These are phyloP conservation scores for Patiria pectinifera DNA, from an alignment of 53 echinoderm and acorn worm species.

Conservation along the genomic window DNA sequence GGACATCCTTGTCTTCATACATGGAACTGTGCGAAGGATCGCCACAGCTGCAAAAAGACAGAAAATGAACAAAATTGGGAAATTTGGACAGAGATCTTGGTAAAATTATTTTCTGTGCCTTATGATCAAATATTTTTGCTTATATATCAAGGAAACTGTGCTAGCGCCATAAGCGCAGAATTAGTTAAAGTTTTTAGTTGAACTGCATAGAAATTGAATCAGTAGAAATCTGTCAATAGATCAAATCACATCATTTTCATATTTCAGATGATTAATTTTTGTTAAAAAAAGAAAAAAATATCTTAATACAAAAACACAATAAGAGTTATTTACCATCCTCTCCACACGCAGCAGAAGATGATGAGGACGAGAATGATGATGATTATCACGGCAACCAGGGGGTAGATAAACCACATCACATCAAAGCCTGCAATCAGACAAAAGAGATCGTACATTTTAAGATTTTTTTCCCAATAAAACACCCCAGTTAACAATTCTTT, in stretches of 20 bases:
- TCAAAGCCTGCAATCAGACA: conserved; percentile 49
- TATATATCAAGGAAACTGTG: too few relatives aligned
- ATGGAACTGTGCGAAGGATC: conserved; percentile 48
- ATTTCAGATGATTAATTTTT: too few relatives aligned
- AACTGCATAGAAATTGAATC: too few relatives aligned
- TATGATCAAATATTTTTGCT: too few relatives aligned
- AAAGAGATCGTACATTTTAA: not conserved
- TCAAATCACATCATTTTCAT: too few relatives aligned
- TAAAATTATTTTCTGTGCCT: too few relatives aligned
- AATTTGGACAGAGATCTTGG: not conserved
- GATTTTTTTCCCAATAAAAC: too few relatives aligned
- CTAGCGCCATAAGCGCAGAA: too few relatives aligned
- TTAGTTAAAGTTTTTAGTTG: too few relatives aligned
- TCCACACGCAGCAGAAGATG: conserved; percentile 64
- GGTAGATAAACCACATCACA: conserved; percentile 52
- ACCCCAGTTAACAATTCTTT: too few relatives aligned
- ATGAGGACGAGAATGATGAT: conserved; percentile 59
- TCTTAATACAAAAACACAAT: not conserved
- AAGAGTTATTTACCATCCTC: conserved; percentile 61
- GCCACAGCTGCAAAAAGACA: conserved; percentile 66
- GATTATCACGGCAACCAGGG: conserved; percentile 58
- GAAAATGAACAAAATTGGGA: not conserved
- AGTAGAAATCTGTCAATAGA: too few relatives aligned
- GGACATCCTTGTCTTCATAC: conserved; percentile 46
- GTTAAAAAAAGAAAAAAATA: not conserved